phyloP scores from a whole-genome alignment of 2,113 vertebrate species.

The Gnathonemus longibarbis region DNA sequence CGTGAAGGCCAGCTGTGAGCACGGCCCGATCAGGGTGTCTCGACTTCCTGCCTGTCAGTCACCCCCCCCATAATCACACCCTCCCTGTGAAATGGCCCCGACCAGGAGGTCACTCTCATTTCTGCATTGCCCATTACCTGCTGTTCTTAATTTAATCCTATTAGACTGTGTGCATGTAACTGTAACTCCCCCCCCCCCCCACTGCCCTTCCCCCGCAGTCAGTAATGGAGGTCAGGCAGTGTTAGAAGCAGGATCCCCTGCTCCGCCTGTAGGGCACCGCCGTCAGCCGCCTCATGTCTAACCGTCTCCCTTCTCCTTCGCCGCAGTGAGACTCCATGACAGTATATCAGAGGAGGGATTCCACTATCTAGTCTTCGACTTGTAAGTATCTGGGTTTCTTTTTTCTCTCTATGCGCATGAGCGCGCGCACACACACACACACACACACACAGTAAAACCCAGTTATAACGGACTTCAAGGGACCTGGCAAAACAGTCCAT shows the following conservation, averaged over 20 bases:
- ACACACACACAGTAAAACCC: too few relatives aligned
- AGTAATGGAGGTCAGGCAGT: constrained; percentile 7
- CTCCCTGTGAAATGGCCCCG: background rate
- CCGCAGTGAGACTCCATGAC: constrained; percentile 73
- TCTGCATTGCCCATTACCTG: background rate
- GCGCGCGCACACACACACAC: too few relatives aligned
- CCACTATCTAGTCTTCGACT: constrained; percentile 80
- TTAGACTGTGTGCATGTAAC: background rate
- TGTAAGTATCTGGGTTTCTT: constrained; percentile 63
- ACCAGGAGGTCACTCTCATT: background rate
- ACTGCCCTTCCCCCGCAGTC: background rate
- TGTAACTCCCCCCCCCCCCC: background rate
- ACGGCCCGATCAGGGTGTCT: background rate
- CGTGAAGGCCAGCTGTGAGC: background rate
- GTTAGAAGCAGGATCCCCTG: constrained; percentile 13
- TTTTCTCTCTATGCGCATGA: background rate
- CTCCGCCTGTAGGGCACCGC: background rate
- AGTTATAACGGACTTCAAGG: too few relatives aligned
- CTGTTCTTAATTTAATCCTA: background rate
- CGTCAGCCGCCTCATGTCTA: background rate
- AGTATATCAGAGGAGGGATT: constrained; percentile 81
- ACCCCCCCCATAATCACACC: background rate
- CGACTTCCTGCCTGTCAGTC: background rate
- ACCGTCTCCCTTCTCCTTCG: constrained; percentile 13
- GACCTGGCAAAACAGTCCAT: too few relatives aligned